Evolutionary conservation across 2,113 vertebrate genomes (phyloP), one percentile per base, ranked within the genome.

Genomic region (Benitochromis conjunctus): DNA sequence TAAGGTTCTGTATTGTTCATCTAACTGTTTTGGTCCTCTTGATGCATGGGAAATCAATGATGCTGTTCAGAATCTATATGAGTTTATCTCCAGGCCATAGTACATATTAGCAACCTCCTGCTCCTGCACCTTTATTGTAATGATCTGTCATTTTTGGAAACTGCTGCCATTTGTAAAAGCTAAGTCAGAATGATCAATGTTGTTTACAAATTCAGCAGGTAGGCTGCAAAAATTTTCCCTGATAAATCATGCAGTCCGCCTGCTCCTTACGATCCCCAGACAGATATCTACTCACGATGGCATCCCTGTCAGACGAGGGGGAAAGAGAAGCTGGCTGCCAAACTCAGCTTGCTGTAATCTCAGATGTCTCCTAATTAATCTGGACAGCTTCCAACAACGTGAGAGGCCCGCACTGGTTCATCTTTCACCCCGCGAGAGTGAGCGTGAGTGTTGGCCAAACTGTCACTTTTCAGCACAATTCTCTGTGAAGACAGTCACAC

Each of bases 161-260:
- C 90, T 76, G 82, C 83, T 84, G 85, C 86, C 91, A 93, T 96
- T 96, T 94, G 87, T 94, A 89, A 93, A 87, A 51, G 81, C 71
- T 26, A 77, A 29, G 81, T 76, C 83, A 89, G 83, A 92, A 89
- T 94, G 93, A 96, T 96, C 95, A 92, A 92, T 92, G 94, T 83
- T 95, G 94, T 95, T 96, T 94, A 95, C 91, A 89, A 90, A 95
- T 96, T 94, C 92, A 92, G 94, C 87, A 93, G 93, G 93, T 95
- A 91, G 82, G 83, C 83, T 85, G 83, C 88, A 71, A 92, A 96
- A 96, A 93, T 93, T 82, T 93, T 93, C 79, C 66, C 82, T 86
- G 90, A 95, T 96, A 92, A 96, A 96, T 96, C 93, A 95, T 79
- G 80, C 89, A 79, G 84, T 43, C 83, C 43, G 85, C 85, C 87